A percentile compares a stretch with the other conserved stretches of the same genome.
phyloP scores from a whole-genome alignment of 1,140 invertebrate genomes.

The Euwallacea fornicatus region DNA sequence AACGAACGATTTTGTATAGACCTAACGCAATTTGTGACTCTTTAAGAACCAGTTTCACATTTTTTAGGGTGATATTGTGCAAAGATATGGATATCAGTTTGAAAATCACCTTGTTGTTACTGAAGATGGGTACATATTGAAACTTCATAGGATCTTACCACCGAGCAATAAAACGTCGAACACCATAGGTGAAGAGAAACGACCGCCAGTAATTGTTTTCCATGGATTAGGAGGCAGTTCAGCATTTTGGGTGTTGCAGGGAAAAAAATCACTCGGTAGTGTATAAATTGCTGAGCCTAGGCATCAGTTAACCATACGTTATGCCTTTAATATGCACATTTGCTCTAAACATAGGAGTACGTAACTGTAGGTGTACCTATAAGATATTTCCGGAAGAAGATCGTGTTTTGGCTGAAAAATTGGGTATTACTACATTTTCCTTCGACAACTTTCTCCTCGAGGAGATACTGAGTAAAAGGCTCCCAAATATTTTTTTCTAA shows the following conservation, averaged over 20 bases:
- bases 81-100: conserved; percentile 57
- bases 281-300: not conserved
- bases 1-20: not conserved
- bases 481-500: no score
- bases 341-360: not conserved
- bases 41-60: not conserved
- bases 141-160: conserved; percentile 55
- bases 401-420: no score
- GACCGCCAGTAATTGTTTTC: conserved; percentile 61
- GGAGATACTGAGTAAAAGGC: no score
- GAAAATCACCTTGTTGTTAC: conserved; percentile 57
- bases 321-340: not conserved
- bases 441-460: no score
- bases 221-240: conserved; percentile 63
- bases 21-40: not conserved
- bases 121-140: conserved; percentile 60
- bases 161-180: not conserved
- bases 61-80: conserved; percentile 52
- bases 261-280: conserved; percentile 46
- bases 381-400: no score
- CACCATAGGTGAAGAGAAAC: conserved; percentile 6
- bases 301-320: not conserved
- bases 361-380: no score
- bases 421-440: no score
- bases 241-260: conserved; percentile 61